These are phyloP conservation scores for Syngnathoides biaculeatus DNA, from an alignment of 2,113 vertebrate species.

Conservation along the genomic window DNA sequence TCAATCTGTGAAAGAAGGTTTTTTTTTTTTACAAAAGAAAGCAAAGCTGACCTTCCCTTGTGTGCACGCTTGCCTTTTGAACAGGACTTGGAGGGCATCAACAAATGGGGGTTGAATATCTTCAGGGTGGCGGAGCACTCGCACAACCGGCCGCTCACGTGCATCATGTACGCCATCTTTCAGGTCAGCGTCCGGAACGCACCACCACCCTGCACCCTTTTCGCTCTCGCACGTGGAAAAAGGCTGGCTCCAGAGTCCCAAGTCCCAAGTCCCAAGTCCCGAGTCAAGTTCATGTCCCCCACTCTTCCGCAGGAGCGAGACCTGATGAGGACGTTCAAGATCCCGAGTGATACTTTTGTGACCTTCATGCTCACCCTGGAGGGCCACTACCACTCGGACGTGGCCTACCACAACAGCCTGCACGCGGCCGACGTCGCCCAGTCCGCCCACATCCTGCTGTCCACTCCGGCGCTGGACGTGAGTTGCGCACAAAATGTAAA, in stretches of 20 bases:
- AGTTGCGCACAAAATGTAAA: conserved; percentile 59
- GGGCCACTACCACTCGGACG: conserved; percentile 92
- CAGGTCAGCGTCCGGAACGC: conserved; percentile 85
- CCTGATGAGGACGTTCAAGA: conserved; percentile 93
- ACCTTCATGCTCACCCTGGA: conserved; percentile 98
- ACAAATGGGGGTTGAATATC: conserved; percentile 97
- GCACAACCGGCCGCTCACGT: conserved; percentile 89
- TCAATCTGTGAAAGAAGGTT: too few species aligned
- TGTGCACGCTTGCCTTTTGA: conserved; percentile 7
- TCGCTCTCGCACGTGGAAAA: too few species aligned
- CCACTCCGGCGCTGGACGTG: conserved; percentile 92
- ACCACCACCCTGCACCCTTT: too few species aligned
- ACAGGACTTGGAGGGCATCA: conserved; percentile 93
- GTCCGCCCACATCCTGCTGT: conserved; percentile 94
- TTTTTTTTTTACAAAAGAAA: too few species aligned
- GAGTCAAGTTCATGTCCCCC: too few species aligned
- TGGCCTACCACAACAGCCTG: conserved; percentile 97
- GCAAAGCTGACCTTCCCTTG: background rate
- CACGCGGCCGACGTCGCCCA: conserved; percentile 96
- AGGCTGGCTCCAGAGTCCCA: too few species aligned
- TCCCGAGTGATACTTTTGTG: conserved; percentile 91
- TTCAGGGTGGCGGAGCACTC: conserved; percentile 91
- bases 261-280: too few species aligned
- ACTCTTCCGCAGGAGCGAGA: conserved; percentile 94
- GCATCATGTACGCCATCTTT: conserved; percentile 95